These are phyloP conservation scores for Cremastobaeus sp. DNA, from an alignment of 2,888 invertebrate genomes.

Conservation along the genomic window DNA sequence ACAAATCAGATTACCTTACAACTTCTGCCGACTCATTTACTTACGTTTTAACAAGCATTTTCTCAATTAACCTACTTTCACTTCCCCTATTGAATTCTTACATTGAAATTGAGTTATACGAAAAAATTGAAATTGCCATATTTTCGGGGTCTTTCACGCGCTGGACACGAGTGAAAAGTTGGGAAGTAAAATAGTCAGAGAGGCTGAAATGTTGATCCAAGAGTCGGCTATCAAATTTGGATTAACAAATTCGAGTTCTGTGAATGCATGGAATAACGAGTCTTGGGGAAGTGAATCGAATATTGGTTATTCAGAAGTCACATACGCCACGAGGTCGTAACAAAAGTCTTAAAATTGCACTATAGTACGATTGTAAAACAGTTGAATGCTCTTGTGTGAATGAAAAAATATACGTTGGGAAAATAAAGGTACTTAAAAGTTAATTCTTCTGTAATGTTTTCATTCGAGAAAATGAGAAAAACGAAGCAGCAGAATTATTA, in stretches of 20 bases:
- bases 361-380: neutral
- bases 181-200: too few relatives aligned
- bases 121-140: too few relatives aligned
- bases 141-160: too few relatives aligned
- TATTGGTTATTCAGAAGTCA: neutral
- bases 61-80: too few relatives aligned
- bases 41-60: neutral
- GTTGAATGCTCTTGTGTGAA: neutral
- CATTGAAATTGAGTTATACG: too few relatives aligned
- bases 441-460: conserved; percentile 10
- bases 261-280: too few relatives aligned
- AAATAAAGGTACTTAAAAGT: neutral
- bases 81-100: too few relatives aligned
- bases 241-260: too few relatives aligned
- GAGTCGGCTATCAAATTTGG: too few relatives aligned
- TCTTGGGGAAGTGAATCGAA: too few relatives aligned
- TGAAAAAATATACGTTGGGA: neutral
- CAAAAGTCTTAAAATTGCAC: neutral
- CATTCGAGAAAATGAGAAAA: conserved; percentile 4
- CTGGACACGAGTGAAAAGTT: too few relatives aligned
- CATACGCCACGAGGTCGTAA: neutral
- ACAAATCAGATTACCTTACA: conserved; percentile 9
- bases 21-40: conserved; percentile 4
- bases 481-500: conserved; percentile 32
- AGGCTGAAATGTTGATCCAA: too few relatives aligned